A percentile compares a stretch with the other conserved stretches of the same genome.
These are phyloP conservation scores for Turritopsis dohrnii DNA, from an alignment of 30 jellyfish, hydroid and myxozoan species.

Conservation along the genomic window DNA sequence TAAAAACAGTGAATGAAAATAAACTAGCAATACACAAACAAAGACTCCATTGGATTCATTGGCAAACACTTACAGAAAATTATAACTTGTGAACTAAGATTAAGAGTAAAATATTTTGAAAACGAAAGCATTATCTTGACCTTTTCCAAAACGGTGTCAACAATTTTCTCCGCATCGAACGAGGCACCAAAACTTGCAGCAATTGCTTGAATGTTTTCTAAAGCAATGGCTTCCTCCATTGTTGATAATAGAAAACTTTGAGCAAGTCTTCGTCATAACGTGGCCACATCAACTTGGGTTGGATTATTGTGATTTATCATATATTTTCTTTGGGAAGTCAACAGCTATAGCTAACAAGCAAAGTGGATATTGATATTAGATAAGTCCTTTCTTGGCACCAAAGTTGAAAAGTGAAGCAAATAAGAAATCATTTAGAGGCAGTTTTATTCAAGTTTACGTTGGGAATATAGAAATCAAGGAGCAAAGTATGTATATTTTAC, in stretches of 20 bases:
- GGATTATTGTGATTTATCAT: not conserved
- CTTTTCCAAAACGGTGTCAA: conserved; percentile 36
- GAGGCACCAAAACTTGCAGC: conserved; percentile 48
- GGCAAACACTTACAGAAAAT: not conserved
- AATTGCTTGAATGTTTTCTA: conserved; percentile 34
- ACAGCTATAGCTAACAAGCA: not conserved
- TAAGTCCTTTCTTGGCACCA: not conserved
- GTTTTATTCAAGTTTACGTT: not conserved
- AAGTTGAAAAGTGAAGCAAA: not conserved
- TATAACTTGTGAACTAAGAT: no score
- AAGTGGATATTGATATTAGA: not conserved
- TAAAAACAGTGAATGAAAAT: no score
- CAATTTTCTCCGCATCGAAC: conserved; percentile 33
- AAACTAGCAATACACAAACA: no score
- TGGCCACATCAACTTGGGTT: not conserved
- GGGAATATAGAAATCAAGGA: not conserved
- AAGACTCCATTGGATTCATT: not conserved
- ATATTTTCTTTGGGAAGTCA: not conserved
- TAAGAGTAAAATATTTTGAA: not conserved
- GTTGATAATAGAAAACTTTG: not conserved
- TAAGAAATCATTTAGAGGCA: not conserved
- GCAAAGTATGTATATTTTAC: not conserved
- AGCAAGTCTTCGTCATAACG: not conserved
- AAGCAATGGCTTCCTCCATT: conserved; percentile 38
- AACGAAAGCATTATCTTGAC: not conserved